These are phyloP conservation scores for Saccopteryx bilineata DNA, from an alignment of 2,113 vertebrate species.

Conservation along the genomic window DNA sequence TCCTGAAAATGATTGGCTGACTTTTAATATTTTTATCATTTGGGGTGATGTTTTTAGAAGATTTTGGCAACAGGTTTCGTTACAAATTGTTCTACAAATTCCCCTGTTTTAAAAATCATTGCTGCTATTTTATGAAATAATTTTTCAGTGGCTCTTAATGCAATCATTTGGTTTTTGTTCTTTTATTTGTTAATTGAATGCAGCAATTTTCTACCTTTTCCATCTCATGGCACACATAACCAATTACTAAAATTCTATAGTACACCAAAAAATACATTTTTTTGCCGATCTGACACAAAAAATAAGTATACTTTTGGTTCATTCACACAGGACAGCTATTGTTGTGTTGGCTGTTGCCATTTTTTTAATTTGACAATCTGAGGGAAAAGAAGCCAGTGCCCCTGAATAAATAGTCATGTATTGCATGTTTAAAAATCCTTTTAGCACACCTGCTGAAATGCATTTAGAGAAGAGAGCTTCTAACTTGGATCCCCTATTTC, in stretches of 20 bases:
- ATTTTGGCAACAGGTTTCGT: not conserved
- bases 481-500: not conserved
- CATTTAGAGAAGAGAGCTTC: not conserved
- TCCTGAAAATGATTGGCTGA: not conserved
- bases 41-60: not conserved
- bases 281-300: not conserved
- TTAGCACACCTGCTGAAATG: not conserved
- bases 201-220: not conserved
- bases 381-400: not conserved
- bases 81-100: not conserved
- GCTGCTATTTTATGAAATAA: not conserved
- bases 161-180: not conserved
- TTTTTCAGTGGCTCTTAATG: not conserved
- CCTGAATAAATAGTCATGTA: not conserved
- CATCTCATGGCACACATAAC: not conserved
- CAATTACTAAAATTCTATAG: not conserved
- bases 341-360: not conserved
- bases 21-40: slow-evolving; percentile 10
- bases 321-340: not conserved
- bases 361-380: not conserved
- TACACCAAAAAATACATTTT: not conserved
- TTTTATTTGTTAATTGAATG: not conserved
- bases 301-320: not conserved
- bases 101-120: not conserved
- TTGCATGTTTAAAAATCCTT: not conserved